These are phyloP conservation scores for Thaumatotibia leucotreta DNA, from an alignment of 1,140 invertebrate species.

Conservation along the genomic window DNA sequence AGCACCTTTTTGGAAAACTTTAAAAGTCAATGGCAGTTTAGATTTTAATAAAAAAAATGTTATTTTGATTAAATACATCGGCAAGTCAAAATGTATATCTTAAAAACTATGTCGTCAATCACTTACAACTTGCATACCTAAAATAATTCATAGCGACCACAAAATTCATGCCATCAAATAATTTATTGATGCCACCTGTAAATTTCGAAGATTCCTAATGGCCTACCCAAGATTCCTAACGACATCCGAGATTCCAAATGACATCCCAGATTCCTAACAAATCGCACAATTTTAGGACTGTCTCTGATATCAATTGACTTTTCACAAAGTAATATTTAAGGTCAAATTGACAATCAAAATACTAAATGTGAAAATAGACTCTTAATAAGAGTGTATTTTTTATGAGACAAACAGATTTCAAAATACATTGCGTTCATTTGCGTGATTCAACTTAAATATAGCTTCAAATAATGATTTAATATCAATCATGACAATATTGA, in stretches of 20 bases:
- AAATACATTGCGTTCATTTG: too few relatives aligned
- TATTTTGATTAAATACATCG: conserved; percentile 1
- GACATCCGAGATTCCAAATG: neutral
- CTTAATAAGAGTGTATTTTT: too few relatives aligned
- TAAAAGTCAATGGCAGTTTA: conserved; percentile 1
- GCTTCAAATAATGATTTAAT: too few relatives aligned
- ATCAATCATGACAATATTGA: too few relatives aligned
- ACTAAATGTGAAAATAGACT: neutral
- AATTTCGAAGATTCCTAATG: neutral
- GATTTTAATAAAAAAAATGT: neutral
- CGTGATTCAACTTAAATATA: too few relatives aligned
- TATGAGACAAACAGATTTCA: too few relatives aligned
- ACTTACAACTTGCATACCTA: neutral
- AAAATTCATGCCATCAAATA: neutral
- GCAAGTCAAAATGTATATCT: neutral
- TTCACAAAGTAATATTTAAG: neutral
- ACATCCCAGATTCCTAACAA: neutral
- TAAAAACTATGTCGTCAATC: too few relatives aligned
- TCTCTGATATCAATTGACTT: neutral
- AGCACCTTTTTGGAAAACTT: conserved; percentile 8
- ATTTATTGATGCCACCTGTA: too few relatives aligned
- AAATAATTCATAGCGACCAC: neutral
- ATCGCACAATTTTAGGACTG: neutral
- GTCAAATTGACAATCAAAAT: neutral
- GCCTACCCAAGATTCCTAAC: neutral